These are phyloP conservation scores for Himalopsyche japonica DNA, from an alignment of 2,888 invertebrate species.

Conservation along the genomic window DNA sequence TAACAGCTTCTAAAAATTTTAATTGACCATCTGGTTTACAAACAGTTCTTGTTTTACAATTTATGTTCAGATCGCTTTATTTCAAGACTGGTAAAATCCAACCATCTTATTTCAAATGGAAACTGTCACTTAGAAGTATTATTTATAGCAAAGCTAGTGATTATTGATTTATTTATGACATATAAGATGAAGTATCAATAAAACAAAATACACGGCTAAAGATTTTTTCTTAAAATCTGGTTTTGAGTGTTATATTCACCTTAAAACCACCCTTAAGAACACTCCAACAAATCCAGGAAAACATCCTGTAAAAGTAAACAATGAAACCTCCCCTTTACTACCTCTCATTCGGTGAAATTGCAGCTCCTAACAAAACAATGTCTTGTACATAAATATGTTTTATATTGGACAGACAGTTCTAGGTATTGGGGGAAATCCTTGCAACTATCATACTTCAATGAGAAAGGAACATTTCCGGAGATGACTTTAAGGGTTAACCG, in stretches of 20 bases:
- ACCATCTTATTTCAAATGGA: no score
- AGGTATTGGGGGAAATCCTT: background rate
- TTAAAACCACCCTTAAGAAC: background rate
- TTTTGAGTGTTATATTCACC: background rate
- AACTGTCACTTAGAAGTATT: no score
- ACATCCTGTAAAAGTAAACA: background rate
- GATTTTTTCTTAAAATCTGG: no score
- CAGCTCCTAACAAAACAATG: background rate
- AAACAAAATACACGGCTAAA: no score
- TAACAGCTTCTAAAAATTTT: no score
- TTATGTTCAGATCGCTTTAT: no score
- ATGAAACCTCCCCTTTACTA: background rate
- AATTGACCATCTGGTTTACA: no score
- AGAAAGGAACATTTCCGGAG: background rate
- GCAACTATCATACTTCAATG: background rate
- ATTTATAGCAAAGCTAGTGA: no score
- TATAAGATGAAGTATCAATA: no score
- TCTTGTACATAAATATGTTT: conserved; percentile 9
- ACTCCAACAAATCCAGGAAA: background rate
- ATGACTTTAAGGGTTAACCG: conserved; percentile 13
- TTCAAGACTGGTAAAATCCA: no score
- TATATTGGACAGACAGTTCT: conserved; percentile 6
- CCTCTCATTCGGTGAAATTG: background rate
- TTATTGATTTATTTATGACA: no score
- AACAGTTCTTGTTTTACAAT: no score